Base-by-base conservation (phyloP, 2,888 invertebrate genomes). In the Pollenia griseotomentosa region DNA sequence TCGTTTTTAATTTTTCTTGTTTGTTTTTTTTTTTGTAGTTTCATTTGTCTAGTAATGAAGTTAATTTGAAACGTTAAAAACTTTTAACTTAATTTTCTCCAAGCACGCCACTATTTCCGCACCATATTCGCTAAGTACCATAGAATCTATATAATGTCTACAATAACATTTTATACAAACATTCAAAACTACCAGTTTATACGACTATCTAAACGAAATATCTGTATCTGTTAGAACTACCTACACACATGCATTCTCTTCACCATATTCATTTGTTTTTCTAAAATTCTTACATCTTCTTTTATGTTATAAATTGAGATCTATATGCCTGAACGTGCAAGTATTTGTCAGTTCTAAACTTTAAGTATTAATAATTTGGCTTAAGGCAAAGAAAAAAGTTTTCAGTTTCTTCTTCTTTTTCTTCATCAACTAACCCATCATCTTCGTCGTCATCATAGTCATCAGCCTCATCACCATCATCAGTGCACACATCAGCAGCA, bases 311-410 rank as follows among this genome's bases (percentile, higher is more conserved):
- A 16, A 81, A 51, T 81, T 70, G 10, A 73, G 55, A 42, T 65
- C 73, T 81, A 42, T 40, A 16, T 65, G 10, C 10, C 63, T 33
- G 51, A 63, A 71, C 79, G 53, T 80, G 61, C 42, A 63, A 16
- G 61, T 75, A 61, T 83, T 73, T 86, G 75, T 83, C 78, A 73
- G 85, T 73, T 65, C 33, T 42, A 63, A 57, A 57, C 46, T 81
- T 61, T 77, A 70, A 83, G 79, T 86, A 83, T 63, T 74, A 81
- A 84, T 78, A 81, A 79, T 87, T 80, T 78, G 73, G 33, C 84
- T 68, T 48, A 5, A 81, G 78, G 87, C 73, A 73, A 57, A 71
- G 53, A 77, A 42, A 55, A 51, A 48, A 23, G 3, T 48, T 23
- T 59, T 33, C 23, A 51, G 33, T 33, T 68, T 8, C 2, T 73